Evolutionary conservation across 2,888 invertebrate genomes (phyloP).

Genomic region (Corythucha ciliata): DNA sequence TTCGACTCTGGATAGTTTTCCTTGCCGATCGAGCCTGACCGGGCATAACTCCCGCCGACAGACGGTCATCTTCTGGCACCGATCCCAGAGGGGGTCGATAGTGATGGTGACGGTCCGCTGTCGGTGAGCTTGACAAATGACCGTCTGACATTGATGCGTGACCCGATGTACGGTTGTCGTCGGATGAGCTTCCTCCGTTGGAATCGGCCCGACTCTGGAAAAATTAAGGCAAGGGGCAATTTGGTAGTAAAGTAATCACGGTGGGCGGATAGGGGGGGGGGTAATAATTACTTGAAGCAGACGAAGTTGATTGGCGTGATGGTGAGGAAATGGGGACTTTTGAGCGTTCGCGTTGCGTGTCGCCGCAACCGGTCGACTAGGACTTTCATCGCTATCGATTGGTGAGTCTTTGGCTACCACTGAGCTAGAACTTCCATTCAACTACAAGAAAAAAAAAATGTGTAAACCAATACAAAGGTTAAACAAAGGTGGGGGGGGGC

Average conservation of each 20-base stretch:
- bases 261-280: neutral
- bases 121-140: slow-evolving; percentile 42
- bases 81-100: slow-evolving; percentile 47
- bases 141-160: slow-evolving; percentile 89
- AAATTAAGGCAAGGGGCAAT: neutral
- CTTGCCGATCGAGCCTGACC: slow-evolving; percentile 34
- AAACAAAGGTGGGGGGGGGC: slow-evolving; percentile 38
- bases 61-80: slow-evolving; percentile 50
- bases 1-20: slow-evolving; percentile 47
- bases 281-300: slow-evolving; percentile 46
- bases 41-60: slow-evolving; percentile 46
- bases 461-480: neutral
- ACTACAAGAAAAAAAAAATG: neutral
- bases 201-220: slow-evolving; percentile 50
- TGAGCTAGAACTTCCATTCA: neutral
- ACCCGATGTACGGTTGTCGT: slow-evolving; percentile 83
- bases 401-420: slow-evolving; percentile 10
- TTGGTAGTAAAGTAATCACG: neutral
- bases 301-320: slow-evolving; percentile 54
- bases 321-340: slow-evolving; percentile 43
- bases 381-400: slow-evolving; percentile 4
- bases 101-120: slow-evolving; percentile 43
- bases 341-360: slow-evolving; percentile 18
- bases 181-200: slow-evolving; percentile 64
- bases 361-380: slow-evolving; percentile 15